Percentiles rank a stretch among this genome's conserved stretches.
Evolutionary conservation across 2,797 vertebrate species (phyloP).

Genomic region (Graptemys geographica): DNA sequence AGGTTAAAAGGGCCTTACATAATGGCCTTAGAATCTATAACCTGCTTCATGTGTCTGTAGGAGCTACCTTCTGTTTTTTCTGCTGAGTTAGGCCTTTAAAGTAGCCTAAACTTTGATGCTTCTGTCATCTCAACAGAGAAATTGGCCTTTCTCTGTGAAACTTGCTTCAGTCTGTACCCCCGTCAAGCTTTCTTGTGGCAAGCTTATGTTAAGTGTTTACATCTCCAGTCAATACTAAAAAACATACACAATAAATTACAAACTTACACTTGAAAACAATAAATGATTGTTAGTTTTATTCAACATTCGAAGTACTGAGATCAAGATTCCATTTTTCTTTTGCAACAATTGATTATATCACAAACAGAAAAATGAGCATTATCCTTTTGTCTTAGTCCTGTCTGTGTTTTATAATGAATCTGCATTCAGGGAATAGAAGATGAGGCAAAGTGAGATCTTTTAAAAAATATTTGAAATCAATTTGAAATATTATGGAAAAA

Average conservation of each 20-base stretch:
- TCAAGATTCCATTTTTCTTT: constrained; percentile 7
- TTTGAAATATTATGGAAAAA: not conserved
- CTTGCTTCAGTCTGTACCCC: not conserved
- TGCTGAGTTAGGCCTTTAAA: not conserved
- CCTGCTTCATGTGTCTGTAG: not conserved
- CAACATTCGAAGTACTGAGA: not conserved
- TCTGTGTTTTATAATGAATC: not conserved
- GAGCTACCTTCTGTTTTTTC: not conserved
- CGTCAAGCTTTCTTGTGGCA: not conserved
- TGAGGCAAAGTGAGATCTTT: not conserved
- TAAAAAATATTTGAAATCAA: not conserved
- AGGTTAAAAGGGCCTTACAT: not conserved
- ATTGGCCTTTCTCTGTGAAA: not conserved
- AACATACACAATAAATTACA: not conserved
- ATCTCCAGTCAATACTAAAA: not conserved
- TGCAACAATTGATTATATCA: not conserved
- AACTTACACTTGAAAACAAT: not conserved
- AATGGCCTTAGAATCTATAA: not conserved
- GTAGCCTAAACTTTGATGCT: not conserved
- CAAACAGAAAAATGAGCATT: not conserved
- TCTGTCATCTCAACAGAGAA: not conserved
- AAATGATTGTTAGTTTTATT: not conserved
- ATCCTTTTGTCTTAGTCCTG: not conserved
- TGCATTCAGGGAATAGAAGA: not conserved
- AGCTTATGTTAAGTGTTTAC: not conserved